Conservation (phyloP, 2,113 vertebrate genomes). For the Epinephelus cyanopodus region DNA sequence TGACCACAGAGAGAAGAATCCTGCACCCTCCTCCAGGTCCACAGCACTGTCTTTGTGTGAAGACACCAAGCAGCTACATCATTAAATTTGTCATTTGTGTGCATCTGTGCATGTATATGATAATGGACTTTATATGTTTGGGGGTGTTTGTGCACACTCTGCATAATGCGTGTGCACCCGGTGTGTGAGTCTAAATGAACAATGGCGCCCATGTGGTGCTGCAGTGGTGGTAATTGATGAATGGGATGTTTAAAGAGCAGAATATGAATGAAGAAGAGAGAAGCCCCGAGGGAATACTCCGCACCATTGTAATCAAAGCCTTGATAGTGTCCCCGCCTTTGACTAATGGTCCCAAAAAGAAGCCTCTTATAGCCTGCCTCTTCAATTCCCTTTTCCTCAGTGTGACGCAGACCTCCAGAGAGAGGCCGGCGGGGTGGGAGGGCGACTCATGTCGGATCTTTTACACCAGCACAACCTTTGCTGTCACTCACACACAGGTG, state of each 20-base stretch:
- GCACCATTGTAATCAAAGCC: constrained; percentile 65
- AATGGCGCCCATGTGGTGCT: constrained; percentile 37
- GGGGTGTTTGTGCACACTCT: constrained; percentile 12
- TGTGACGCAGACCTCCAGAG: constrained; percentile 25
- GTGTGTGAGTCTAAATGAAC: constrained; percentile 26
- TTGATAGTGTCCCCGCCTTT: constrained; percentile 68
- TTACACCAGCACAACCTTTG: neutral
- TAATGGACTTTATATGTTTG: constrained; percentile 29
- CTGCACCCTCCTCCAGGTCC: neutral
- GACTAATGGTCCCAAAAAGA: constrained; percentile 70
- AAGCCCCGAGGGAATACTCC: constrained; percentile 46
- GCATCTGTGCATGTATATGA: constrained; percentile 12
- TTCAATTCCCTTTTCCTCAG: constrained; percentile 25
- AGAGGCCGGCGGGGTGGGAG: neutral
- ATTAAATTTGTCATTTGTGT: neutral
- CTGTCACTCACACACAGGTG: constrained; percentile 40
- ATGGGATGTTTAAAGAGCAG: constrained; percentile 69
- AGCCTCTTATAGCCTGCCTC: constrained; percentile 46
- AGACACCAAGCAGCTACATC: neutral
- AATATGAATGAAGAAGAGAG: constrained; percentile 67
- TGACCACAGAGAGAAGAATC: neutral
- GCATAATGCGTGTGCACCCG: constrained; percentile 29
- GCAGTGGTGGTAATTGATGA: constrained; percentile 66
- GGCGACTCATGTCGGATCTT: neutral
- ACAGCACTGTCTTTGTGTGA: neutral